Evolutionary conservation across 2,888 invertebrate genomes (phyloP).

Genomic region (Epinotia bilunana): DNA sequence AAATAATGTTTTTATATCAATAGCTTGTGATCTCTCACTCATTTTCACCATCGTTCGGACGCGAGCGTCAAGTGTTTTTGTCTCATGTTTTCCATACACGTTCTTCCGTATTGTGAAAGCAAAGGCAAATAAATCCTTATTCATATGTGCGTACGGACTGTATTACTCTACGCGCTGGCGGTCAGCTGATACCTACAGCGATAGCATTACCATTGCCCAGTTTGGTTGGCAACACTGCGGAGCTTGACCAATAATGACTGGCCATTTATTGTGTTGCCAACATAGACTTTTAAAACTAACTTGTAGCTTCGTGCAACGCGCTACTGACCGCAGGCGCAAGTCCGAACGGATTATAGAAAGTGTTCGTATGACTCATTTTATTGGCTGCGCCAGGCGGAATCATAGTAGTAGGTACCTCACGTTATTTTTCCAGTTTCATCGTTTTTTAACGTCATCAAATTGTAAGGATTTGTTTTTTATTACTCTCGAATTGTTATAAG

Average conservation of each 20-base stretch:
- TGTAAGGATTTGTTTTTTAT: conserved; percentile 1
- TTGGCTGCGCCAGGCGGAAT: not conserved
- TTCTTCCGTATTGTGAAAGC: not conserved
- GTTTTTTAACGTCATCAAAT: not conserved
- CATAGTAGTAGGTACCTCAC: not conserved
- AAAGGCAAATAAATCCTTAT: not conserved
- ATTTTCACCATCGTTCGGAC: conserved; percentile 22
- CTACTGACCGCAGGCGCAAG: too few relatives aligned
- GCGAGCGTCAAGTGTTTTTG: conserved; percentile 2
- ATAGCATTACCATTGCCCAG: too few relatives aligned
- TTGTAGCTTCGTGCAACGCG: too few relatives aligned
- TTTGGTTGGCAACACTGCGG: too few relatives aligned
- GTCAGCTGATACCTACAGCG: too few relatives aligned
- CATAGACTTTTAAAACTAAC: too few relatives aligned
- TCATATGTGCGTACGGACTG: not conserved
- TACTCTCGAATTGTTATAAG: conserved; percentile 2
- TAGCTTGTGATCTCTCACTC: conserved; percentile 37
- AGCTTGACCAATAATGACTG: too few relatives aligned
- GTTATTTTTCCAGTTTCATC: not conserved
- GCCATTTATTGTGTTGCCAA: too few relatives aligned
- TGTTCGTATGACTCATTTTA: not conserved
- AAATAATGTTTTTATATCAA: conserved; percentile 2
- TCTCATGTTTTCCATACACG: not conserved
- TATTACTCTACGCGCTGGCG: not conserved
- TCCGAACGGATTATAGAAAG: not conserved